A percentile compares a stretch with the other conserved stretches of the same genome.
Conservation (phyloP, 1,140 invertebrate species). For the Acromyrmex heyeri region DNA sequence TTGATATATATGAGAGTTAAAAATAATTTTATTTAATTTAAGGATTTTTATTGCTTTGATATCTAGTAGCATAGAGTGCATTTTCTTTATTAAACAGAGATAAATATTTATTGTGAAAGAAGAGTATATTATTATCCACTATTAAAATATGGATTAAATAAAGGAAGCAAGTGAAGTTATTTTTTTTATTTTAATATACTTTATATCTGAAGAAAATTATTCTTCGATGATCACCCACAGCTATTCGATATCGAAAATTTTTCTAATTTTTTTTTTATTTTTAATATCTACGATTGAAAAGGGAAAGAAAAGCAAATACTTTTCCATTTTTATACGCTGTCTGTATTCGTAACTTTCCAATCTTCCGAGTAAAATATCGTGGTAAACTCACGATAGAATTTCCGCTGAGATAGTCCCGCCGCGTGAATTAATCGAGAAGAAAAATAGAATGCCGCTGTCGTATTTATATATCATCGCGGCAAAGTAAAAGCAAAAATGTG, state of each 20-base stretch:
- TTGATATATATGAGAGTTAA: no score
- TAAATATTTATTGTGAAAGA: background rate
- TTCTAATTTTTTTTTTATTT: background rate
- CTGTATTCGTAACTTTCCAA: background rate
- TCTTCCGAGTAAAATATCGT: constrained; percentile 33
- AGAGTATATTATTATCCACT: background rate
- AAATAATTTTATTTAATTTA: no score
- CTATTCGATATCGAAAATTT: background rate
- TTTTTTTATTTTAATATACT: background rate
- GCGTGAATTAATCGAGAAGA: constrained; percentile 52
- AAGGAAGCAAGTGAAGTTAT: background rate
- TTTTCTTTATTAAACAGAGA: background rate
- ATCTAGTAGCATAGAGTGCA: background rate
- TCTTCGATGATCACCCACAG: background rate
- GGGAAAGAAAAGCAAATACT: constrained; percentile 10
- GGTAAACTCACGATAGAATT: constrained; percentile 19
- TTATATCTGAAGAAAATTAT: background rate
- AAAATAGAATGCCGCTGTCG: constrained; percentile 30
- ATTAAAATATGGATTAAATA: background rate
- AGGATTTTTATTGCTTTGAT: no score
- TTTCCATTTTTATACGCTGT: background rate
- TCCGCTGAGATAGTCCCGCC: constrained; percentile 38
- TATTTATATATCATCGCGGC: constrained; percentile 17
- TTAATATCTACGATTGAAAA: background rate
- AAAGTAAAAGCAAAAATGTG: constrained; percentile 32